Evolutionary conservation across 2,888 invertebrate genomes (phyloP).

Genomic region (Volucella bombylans): DNA sequence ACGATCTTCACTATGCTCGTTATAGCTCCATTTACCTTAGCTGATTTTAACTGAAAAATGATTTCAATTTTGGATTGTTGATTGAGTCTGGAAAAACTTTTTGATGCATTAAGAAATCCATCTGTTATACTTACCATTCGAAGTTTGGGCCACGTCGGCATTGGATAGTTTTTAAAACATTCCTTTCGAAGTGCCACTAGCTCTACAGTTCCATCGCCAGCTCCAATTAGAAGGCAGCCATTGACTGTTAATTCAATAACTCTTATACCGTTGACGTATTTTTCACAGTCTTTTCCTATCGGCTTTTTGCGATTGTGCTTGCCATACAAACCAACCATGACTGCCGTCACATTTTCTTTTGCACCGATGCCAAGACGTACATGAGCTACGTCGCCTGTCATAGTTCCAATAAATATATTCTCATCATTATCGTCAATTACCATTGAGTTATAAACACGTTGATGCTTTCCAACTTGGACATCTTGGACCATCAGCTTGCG

Average conservation of each 20-base stretch:
- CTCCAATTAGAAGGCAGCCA: slow-evolving; percentile 88
- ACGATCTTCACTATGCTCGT: slow-evolving; percentile 88
- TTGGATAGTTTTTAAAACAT: slow-evolving; percentile 81
- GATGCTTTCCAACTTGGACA: slow-evolving; percentile 90
- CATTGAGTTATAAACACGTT: slow-evolving; percentile 89
- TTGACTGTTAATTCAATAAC: slow-evolving; percentile 85
- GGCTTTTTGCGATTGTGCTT: slow-evolving; percentile 80
- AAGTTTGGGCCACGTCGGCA: slow-evolving; percentile 85
- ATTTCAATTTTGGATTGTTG: background rate
- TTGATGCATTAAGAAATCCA: background rate
- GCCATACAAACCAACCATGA: slow-evolving; percentile 84
- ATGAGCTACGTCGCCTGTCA: slow-evolving; percentile 86
- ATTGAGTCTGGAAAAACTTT: slow-evolving; percentile 5
- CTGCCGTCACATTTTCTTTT: slow-evolving; percentile 78
- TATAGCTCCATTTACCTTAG: slow-evolving; percentile 86
- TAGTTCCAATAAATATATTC: slow-evolving; percentile 92
- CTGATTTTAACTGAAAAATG: slow-evolving; percentile 83
- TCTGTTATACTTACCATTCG: slow-evolving; percentile 82
- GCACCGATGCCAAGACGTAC: slow-evolving; percentile 85
- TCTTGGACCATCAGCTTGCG: slow-evolving; percentile 88
- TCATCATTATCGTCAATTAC: slow-evolving; percentile 88
- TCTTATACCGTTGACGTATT: slow-evolving; percentile 84
- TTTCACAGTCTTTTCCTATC: slow-evolving; percentile 81
- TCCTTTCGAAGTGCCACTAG: slow-evolving; percentile 86
- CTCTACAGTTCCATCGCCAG: slow-evolving; percentile 92